Base-by-base conservation (phyloP, 2,113 vertebrate species). In the Lophius piscatorius region DNA sequence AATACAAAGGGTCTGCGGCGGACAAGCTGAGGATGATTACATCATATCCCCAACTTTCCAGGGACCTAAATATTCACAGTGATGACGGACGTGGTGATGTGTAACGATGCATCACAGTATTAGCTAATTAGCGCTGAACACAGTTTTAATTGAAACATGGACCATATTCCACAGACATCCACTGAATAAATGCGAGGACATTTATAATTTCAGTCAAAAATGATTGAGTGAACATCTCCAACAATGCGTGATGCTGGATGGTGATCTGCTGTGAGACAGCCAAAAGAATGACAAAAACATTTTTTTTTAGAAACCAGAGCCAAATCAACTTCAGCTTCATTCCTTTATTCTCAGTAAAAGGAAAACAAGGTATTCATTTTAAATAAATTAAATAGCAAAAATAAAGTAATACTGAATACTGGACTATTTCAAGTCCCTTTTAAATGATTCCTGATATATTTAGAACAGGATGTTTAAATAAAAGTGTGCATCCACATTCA, bases 281-380 rank as follows among this genome's bases (percentile, higher is more conserved):
- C 38, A 63, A 54, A 29, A n/a, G 7, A 54, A 44, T n/a, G 8
- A 29, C 9, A 11, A 3, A 9, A 13, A 16, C n/a, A 17, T 40
- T 65, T 7, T 26, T n/a, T n/a, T n/a, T n/a, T n/a, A n/a, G n/a
- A n/a, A n/a, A n/a, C n/a, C n/a, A 24, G 17, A 41, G 14, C 9
- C 14, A 38, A 38, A 22, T 12, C 6, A 33, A 60, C 24, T 2
- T 14, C 31, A 8, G 49, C 70, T 57, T 66, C 21, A 73, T 55
- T 57, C 55, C 26, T 87, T 82, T 84, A 88, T 75, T 86, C 24
- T 45, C 35, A 84, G n/a, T 81, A 74, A 79, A 84, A 83, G 81
- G 48, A 74, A 76, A 74, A 68, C 56, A 58, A 75, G 63, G 45
- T 71, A 31, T 74, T 45, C 61, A 34, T 65, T 41, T 29, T 56